Base-by-base conservation (phyloP, 35 echinoderm and acorn worm species). In the Apostichopus parvimensis region DNA sequence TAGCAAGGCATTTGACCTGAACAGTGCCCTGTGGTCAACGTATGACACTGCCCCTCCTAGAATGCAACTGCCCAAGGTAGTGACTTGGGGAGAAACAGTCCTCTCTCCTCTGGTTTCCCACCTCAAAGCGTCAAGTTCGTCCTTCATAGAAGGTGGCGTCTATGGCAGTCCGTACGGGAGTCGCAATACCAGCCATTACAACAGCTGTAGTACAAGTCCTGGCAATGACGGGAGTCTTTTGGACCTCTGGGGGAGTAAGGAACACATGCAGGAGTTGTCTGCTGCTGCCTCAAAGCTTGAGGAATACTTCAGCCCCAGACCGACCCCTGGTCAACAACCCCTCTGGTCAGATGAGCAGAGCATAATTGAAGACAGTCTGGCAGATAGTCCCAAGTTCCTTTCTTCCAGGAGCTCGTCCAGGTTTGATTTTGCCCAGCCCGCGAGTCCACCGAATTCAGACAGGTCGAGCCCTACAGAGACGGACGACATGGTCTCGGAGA, bases 131-230 rank as follows among this genome's bases (percentile, higher is more conserved):
- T 57, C 75, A 21, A 90, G 79, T 21, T 60, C 87, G 58, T 54
- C 90, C 6, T 99, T 99, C 79, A 99, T 99, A 59, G 94, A 95
- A 24, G 97, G 97, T 56, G 97, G 97, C 80, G 97, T 99, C 18
- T 99, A 99, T 84, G 97, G 97, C 58, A 99, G 95, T 89, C 96
- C 96, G 11, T 99, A 96, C 85, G 94, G 89, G 24, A 96, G 95
- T 93, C 93, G 93, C 11, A 99, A 95, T 88, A 99, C 94, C 92
- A 98, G 96, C 75, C 96, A 94, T 45, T 98, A 92, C 70, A 98
- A 95, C 78, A 98, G 96, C 80, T 98, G 96, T 56, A 95, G 94
- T 78, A 95, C 94, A 10, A 98, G 96, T 83, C 96, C 96, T 28
- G 87, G 93, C 23, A 90, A 98, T 77, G 93, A 92, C 73, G 88